A percentile compares a stretch with the other conserved stretches of the same genome.
phyloP scores from a whole-genome alignment of 2,797 vertebrate species.

The Amblyopsis hoosieri region DNA sequence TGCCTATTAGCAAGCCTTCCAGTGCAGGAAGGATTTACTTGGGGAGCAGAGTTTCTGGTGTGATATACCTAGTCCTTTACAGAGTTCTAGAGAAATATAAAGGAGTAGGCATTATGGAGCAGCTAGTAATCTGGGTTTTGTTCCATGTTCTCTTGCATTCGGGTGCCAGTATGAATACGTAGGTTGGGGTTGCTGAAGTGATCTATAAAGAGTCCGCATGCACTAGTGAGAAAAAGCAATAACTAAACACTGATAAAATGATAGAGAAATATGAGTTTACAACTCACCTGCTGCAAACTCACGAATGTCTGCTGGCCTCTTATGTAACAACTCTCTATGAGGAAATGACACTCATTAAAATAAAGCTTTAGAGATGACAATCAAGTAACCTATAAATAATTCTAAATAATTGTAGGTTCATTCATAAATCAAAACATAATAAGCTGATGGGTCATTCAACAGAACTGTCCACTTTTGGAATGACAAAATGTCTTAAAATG shows the following conservation, averaged over 20 bases:
- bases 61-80: no score
- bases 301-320: conserved; percentile 67
- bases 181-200: conserved; percentile 73
- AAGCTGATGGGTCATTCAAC: no score
- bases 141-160: conserved; percentile 41
- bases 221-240: neutral
- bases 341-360: conserved; percentile 1
- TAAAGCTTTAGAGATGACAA: no score
- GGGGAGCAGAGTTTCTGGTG: no score
- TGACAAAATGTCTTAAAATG: no score
- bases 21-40: neutral
- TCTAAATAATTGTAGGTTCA: no score
- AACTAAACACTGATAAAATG: neutral
- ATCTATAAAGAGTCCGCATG: conserved; percentile 55
- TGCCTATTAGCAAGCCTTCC: neutral
- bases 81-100: no score
- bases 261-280: neutral
- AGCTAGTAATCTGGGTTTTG: conserved; percentile 16
- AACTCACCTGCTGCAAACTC: conserved; percentile 77
- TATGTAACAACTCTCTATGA: conserved; percentile 68
- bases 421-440: no score
- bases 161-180: conserved; percentile 32
- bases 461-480: no score
- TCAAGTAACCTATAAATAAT: no score
- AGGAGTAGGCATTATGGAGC: no score